Evolutionary conservation across 2,797 vertebrate species (phyloP).

Genomic region (Chelonia mydas): DNA sequence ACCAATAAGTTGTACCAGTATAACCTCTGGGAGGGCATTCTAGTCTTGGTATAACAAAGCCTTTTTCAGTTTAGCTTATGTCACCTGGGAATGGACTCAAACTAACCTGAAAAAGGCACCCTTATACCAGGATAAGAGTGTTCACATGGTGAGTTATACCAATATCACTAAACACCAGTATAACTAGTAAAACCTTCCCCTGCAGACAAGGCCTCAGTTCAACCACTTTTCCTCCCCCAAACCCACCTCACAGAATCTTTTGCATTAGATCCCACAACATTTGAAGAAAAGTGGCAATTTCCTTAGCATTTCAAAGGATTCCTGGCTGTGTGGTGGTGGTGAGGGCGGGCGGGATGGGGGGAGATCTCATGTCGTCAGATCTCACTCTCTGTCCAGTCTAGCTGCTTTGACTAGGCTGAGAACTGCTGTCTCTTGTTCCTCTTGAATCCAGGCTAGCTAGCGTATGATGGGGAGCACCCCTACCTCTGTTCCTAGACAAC

Average conservation of each 20-base stretch:
- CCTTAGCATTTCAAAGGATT: not conserved
- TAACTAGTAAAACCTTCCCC: not conserved
- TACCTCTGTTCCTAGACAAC: not conserved
- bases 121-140: not conserved
- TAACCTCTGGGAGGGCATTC: not conserved
- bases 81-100: not conserved
- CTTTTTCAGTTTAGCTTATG: not conserved
- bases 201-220: not conserved
- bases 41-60: not conserved
- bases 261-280: not conserved
- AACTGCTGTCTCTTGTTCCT: not conserved
- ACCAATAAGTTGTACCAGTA: not conserved
- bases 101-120: not conserved
- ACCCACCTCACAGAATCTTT: not conserved
- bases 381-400: not conserved
- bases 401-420: not conserved
- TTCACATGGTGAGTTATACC: not conserved
- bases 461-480: not conserved
- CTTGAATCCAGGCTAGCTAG: not conserved
- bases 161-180: not conserved
- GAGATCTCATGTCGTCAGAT: not conserved
- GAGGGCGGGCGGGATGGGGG: too few species aligned
- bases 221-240: not conserved
- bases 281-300: not conserved
- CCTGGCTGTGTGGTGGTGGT: not conserved